These are phyloP conservation scores for Anoplolepis gracilipes DNA, from an alignment of 1,140 invertebrate genomes.

Conservation along the genomic window DNA sequence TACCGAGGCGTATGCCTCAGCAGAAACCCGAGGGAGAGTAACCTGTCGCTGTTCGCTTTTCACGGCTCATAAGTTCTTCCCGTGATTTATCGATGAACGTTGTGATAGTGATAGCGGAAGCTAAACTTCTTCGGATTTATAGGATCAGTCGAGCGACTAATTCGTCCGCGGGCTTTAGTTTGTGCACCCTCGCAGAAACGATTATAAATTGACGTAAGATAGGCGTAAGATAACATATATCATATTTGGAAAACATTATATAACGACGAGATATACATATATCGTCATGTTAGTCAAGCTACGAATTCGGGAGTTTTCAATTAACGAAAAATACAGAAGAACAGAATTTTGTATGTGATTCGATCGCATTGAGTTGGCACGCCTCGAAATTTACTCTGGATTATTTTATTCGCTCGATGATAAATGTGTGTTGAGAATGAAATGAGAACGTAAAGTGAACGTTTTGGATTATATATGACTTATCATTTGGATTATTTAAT, in stretches of 20 bases:
- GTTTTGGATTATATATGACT: not conserved
- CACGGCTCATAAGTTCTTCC: slow-evolving; percentile 37
- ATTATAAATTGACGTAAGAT: slow-evolving; percentile 19
- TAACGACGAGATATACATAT: no score
- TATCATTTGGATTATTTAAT: not conserved
- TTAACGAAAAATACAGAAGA: slow-evolving; percentile 12
- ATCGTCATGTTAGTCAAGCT: slow-evolving; percentile 3
- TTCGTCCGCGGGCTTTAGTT: not conserved
- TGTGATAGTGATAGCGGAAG: slow-evolving; percentile 10
- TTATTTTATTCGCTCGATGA: not conserved
- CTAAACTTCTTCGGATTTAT: slow-evolving; percentile 21
- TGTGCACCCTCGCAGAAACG: not conserved
- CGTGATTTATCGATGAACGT: slow-evolving; percentile 51
- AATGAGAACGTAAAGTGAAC: not conserved
- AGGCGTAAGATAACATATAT: slow-evolving; percentile 11
- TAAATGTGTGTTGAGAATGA: not conserved
- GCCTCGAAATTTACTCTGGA: not conserved
- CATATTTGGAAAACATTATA: not conserved
- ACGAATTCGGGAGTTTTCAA: not conserved
- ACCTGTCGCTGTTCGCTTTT: slow-evolving; percentile 51
- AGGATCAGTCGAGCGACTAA: slow-evolving; percentile 34
- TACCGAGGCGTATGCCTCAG: not conserved
- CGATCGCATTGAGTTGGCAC: not conserved
- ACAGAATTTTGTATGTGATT: not conserved
- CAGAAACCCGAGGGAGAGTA: slow-evolving; percentile 14